Evolutionary conservation across 2,888 invertebrate species (phyloP), one percentile per base, ranked within the genome.

Genomic region (Cantharis lateralis): DNA sequence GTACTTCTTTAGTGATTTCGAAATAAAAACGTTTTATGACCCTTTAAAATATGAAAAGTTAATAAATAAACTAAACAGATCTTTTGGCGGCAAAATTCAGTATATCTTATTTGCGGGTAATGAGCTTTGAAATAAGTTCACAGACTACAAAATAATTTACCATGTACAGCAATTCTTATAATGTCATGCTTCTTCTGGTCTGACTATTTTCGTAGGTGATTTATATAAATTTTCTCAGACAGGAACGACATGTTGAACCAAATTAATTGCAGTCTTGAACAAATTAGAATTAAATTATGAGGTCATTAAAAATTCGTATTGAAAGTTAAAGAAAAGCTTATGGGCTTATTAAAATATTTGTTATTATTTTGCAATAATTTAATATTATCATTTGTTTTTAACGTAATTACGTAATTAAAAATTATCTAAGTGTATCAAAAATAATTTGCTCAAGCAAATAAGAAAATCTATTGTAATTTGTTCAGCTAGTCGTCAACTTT

Each of bases 401-500:
- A 16, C 11, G 5, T n/a, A 7, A 64, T 64, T 64, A 64, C 13
- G 20, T 24, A 66, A 66, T 48, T 48, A 48, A 48, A n/a, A 48
- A 48, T 48, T 48, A 48, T 48, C 48, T n/a, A 48, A 48, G 48
- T 48, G n/a, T n/a, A 48, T 48, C 48, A 7, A n/a, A 48, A 48
- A 48, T 48, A 48, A 48, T 48, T 48, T 48, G 48, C 48, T 48
- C 48, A 48, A 48, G 48, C 48, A 48, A 48, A 48, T 48, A 48
- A 48, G n/a, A 48, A 48, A 48, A 48, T 48, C n/a, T 48, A 48
- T n/a, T 2, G 73, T 69, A 69, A 73, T 73, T 73, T 73, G 68
- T 73, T 73, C 68, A 68, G 61, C 66, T 28, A 72, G 68, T 68
- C 72, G 11, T 73, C 73, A 28, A 73, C 73, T 73, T 73, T 73